Evolutionary conservation across 1,140 invertebrate species (phyloP), one percentile per base, ranked within the genome.

Genomic region (Macrobrachium rosenbergii): DNA sequence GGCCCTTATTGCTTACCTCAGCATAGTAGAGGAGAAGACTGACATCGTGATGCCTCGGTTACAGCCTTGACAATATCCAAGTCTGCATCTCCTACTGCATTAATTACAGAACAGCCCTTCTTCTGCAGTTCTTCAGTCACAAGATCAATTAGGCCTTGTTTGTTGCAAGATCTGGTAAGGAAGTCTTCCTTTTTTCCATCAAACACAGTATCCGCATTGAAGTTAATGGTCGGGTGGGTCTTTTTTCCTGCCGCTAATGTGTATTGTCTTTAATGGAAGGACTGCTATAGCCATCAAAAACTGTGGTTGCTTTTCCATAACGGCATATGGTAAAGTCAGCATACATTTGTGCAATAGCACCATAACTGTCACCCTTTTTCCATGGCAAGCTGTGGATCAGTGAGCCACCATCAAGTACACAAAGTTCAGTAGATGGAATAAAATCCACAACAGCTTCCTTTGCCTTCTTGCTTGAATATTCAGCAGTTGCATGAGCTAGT

Each of bases 21-120:
- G 45, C 45, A 52, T 52, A 52, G 45, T 52, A 52, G 10, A 81
- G 52, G 10, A 81, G 59, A 81, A 45, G 77, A 19, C 10, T 79
- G 77, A 79, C 59, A 37, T 43, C 37, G 45, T 3, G 17, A 79
- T 11, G 45, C 77, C 77, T 45, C n/a, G 77, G 43, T 43, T 79
- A 45, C 10, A 79, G 77, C 59, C 45, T 79, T 79, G 77, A 59
- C 77, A 59, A 79, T 79, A 8, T 79, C 8, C 45, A 79, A 52
- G 76, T 79, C 52, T 79, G 52, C 77, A 79, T 59, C 2, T 52
- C 45, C 77, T n/a, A n/a, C n/a, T n/a, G n/a, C n/a, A n/a, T n/a
- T n/a, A n/a, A n/a, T n/a, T n/a, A n/a, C n/a, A n/a, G n/a, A n/a
- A n/a, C n/a, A n/a, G n/a, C n/a, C n/a, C n/a, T n/a, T n/a, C n/a